These are phyloP conservation scores for Schizopygopsis pylzovi DNA, from an alignment of 2,797 vertebrate genomes.

Conservation along the genomic window DNA sequence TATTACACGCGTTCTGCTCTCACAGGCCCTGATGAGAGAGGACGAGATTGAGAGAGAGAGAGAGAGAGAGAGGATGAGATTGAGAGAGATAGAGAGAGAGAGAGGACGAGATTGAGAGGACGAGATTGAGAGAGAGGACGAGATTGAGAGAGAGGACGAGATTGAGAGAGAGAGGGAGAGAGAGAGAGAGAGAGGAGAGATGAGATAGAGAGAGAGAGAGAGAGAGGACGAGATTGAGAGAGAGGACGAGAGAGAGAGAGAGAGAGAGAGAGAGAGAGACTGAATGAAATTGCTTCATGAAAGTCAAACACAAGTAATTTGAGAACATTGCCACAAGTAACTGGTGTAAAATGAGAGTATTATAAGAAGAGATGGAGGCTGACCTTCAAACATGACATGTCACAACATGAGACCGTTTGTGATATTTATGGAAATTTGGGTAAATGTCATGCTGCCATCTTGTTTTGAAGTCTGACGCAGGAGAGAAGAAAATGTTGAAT, in stretches of 20 bases:
- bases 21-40: not conserved
- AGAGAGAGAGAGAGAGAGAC: not conserved
- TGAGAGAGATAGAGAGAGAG: not conserved
- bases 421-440: not conserved
- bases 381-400: not conserved
- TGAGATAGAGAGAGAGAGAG: not conserved
- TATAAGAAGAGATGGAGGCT: not conserved
- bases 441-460: not conserved
- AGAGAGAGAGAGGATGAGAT: too few relatives aligned
- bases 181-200: not conserved
- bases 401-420: not conserved
- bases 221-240: too few relatives aligned
- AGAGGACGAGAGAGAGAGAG: too few relatives aligned
- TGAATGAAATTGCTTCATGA: conserved; percentile 39
- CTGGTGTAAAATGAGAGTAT: not conserved
- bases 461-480: not conserved
- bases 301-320: conserved; percentile 29
- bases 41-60: not conserved
- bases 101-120: too few relatives aligned
- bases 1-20: conserved; percentile 26
- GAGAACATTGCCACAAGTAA: not conserved
- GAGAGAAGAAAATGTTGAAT: not conserved
- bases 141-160: too few relatives aligned
- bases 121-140: too few relatives aligned
- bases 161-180: not conserved